Evolutionary conservation across 1,140 invertebrate genomes (phyloP), one percentile per base, ranked within the genome.

Genomic region (Adoxophyes honmai): DNA sequence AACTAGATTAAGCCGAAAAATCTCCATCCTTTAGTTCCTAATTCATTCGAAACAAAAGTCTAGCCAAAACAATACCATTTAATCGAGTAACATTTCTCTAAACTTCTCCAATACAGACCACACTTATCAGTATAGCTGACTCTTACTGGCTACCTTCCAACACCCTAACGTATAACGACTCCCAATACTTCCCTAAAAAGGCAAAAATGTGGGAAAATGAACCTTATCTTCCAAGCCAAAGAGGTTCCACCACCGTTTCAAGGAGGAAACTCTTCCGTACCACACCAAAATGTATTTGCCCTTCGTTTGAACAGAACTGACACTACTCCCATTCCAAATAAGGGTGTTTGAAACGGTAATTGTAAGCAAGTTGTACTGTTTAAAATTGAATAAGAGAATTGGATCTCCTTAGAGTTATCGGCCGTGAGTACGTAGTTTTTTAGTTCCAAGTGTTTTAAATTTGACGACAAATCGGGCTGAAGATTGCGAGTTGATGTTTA

Each of bases 341-440:
- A 18, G 42, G 16, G n/a, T 28, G 1, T 11, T 6, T 48, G 18
- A 1, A 11, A 18, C 5, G 0, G 42, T 5, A 48, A 21, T 21
- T n/a, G 1, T 1, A 18, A 15, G 7, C 33, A 13, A 33, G 38
- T 34, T 62, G 38, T 51, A 57, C 37, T 57, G 60, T 62, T 57
- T 62, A 58, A 58, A 62, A 62, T 62, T 62, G 60, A 62, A 62
- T 62, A 62, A 57, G 37, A 48, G 55, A 62, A 62, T 62, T 62
- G 60, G 60, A 58, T 62, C 56, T 55, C 18, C 39, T 39, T 55
- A 48, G 60, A 62, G 55, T 62, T 62, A 62, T 62, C 60, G 56
- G 48, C 54, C 54, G 55, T 62, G 39, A 57, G 57, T 53, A 54
- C 35, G 42, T 62, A 38, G 11, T 14, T 57, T 62, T 53, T 61